These are phyloP conservation scores for Baccha elongata DNA, from an alignment of 2,888 invertebrate species.

Conservation along the genomic window DNA sequence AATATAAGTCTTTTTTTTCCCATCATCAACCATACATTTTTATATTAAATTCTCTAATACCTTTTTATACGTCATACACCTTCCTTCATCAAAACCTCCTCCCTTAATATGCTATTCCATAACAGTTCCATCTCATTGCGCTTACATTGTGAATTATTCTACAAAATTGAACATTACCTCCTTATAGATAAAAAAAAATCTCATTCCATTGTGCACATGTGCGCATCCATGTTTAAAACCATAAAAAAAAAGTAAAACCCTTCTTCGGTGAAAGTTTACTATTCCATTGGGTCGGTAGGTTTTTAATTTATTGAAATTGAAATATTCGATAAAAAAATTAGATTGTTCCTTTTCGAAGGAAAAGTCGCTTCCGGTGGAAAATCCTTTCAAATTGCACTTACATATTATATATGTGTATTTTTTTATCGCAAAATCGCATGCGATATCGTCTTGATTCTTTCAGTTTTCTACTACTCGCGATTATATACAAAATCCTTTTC, in stretches of 20 bases:
- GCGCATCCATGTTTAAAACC: constrained; percentile 24
- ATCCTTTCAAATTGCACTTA: constrained; percentile 3
- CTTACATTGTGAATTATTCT: constrained; percentile 62
- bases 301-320: constrained; percentile 67
- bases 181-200: constrained; percentile 8
- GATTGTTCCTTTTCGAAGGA: neutral
- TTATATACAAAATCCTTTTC: neutral
- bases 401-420: neutral
- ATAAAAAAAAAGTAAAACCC: constrained; percentile 55
- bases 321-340: constrained; percentile 32
- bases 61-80: neutral
- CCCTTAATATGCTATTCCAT: constrained; percentile 27
- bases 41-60: constrained; percentile 10
- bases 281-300: constrained; percentile 49
- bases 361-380: neutral
- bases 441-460: neutral
- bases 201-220: constrained; percentile 28
- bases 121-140: constrained; percentile 59
- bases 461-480: neutral
- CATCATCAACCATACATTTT: constrained; percentile 27
- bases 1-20: neutral
- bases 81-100: neutral
- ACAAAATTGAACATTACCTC: constrained; percentile 59
- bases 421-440: constrained; percentile 13
- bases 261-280: constrained; percentile 52